These are phyloP conservation scores for Pseudocheirus occidentalis DNA, from an alignment of 2,797 vertebrate genomes.

Conservation along the genomic window DNA sequence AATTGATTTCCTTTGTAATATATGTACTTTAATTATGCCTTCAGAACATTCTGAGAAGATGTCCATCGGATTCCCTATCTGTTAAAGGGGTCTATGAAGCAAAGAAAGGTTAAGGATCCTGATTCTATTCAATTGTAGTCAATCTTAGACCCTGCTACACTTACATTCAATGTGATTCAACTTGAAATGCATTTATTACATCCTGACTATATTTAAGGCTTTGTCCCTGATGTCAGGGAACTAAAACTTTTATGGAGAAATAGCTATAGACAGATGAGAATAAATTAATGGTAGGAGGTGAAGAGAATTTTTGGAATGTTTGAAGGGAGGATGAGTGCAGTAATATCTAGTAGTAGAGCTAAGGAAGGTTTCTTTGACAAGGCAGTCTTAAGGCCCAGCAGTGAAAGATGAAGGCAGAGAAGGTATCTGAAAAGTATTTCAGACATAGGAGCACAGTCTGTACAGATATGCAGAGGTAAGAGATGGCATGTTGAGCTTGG, in stretches of 20 bases:
- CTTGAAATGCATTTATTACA: not conserved
- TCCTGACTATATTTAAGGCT: not conserved
- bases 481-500: not conserved
- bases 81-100: not conserved
- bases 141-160: not conserved
- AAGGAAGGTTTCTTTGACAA: not conserved
- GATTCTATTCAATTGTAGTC: not conserved
- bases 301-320: not conserved
- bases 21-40: not conserved
- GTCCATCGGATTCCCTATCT: not conserved
- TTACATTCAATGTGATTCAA: not conserved
- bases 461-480: not conserved
- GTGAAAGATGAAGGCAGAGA: not conserved
- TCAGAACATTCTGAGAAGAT: not conserved
- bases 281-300: not conserved
- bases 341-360: not conserved
- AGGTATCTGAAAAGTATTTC: not conserved
- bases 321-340: not conserved
- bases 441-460: not conserved
- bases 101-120: not conserved
- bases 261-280: not conserved
- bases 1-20: not conserved
- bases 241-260: not conserved
- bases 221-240: not conserved
- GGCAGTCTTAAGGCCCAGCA: not conserved